Percentiles rank a stretch among this genome's conserved stretches.
These are phyloP conservation scores for Zele albiditarsus DNA, from an alignment of 2,888 invertebrate genomes.

Conservation along the genomic window DNA sequence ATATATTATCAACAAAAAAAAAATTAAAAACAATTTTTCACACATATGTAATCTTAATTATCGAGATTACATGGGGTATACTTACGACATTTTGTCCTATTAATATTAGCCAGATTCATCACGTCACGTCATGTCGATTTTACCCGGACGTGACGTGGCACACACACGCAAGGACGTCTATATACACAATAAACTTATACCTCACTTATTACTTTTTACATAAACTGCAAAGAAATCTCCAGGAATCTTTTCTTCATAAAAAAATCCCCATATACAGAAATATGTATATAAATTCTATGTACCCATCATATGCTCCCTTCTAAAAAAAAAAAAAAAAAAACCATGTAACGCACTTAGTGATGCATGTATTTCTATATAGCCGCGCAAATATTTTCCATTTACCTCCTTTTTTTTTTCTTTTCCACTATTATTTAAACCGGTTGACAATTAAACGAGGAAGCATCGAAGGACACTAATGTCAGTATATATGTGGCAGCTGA, in stretches of 20 bases:
- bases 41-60: slow-evolving; percentile 15
- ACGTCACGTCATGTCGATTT: slow-evolving; percentile 36
- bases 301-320: background rate
- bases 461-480: slow-evolving; percentile 41
- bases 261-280: background rate
- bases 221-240: too few species aligned
- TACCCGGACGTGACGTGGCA: slow-evolving; percentile 12
- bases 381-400: slow-evolving; percentile 46
- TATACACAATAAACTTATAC: background rate
- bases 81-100: slow-evolving; percentile 31
- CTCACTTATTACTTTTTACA: too few species aligned
- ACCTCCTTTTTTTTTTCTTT: slow-evolving; percentile 13
- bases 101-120: slow-evolving; percentile 32
- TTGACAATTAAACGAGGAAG: slow-evolving; percentile 36
- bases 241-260: too few species aligned
- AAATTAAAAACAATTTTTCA: background rate
- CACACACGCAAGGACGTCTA: slow-evolving; percentile 22
- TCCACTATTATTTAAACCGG: slow-evolving; percentile 5
- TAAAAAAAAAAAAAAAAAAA: too few species aligned
- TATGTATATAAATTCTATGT: background rate
- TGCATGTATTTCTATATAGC: slow-evolving; percentile 26
- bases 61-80: slow-evolving; percentile 10
- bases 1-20: background rate
- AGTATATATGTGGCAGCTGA: slow-evolving; percentile 42
- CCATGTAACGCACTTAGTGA: slow-evolving; percentile 39